Conservation (phyloP, 2,113 vertebrate genomes). For the Hirundichthys speculiger region DNA sequence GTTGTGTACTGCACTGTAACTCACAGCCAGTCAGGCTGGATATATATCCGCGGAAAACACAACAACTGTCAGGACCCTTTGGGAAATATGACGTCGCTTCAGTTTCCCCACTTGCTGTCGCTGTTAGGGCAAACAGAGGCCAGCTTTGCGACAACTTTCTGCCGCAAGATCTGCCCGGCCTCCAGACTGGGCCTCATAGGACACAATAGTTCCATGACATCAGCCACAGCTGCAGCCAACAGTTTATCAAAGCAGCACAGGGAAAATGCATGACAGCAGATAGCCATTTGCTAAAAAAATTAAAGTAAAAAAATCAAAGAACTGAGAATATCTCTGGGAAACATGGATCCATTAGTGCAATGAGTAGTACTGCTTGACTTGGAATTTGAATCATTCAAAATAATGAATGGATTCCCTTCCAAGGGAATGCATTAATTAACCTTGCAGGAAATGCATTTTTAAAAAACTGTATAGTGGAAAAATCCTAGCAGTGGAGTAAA, state of each 20-base stretch:
- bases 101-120: slow-evolving; percentile 31
- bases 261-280: neutral
- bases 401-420: too few relatives aligned
- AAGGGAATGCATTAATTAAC: neutral
- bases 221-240: slow-evolving; percentile 24
- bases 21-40: slow-evolving; percentile 50
- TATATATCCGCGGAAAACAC: slow-evolving; percentile 65
- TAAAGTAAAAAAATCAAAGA: neutral
- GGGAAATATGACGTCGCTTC: slow-evolving; percentile 69
- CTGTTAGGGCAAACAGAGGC: slow-evolving; percentile 18
- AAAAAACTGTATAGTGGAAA: slow-evolving; percentile 42
- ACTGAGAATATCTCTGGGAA: neutral
- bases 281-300: neutral
- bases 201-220: slow-evolving; percentile 36
- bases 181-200: slow-evolving; percentile 10
- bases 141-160: slow-evolving; percentile 21
- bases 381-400: too few relatives aligned
- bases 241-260: neutral
- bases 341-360: neutral
- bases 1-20: slow-evolving; percentile 39
- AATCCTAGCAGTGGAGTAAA: slow-evolving; percentile 28
- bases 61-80: slow-evolving; percentile 70
- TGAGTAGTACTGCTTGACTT: too few relatives aligned
- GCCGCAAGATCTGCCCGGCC: slow-evolving; percentile 14
- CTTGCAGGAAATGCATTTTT: slow-evolving; percentile 13